Conservation (phyloP, 1,140 invertebrate genomes). For the Onthophagus taurus region DNA sequence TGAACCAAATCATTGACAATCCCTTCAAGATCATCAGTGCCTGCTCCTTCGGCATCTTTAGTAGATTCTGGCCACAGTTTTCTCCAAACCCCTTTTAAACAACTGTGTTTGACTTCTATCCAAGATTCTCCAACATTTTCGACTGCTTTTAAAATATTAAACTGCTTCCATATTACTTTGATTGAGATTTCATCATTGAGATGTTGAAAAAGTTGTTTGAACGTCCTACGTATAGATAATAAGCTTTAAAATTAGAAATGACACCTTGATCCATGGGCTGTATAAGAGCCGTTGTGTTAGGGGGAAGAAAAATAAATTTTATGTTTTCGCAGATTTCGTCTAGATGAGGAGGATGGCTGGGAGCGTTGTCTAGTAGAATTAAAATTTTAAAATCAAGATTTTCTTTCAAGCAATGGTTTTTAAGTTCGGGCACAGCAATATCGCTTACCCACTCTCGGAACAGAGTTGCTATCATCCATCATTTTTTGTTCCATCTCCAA, state of each 20-base stretch:
- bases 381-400: no score
- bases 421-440: slow-evolving; percentile 18
- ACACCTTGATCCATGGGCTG: slow-evolving; percentile 40
- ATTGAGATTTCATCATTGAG: no score
- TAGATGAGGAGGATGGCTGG: slow-evolving; percentile 22
- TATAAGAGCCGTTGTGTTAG: slow-evolving; percentile 36
- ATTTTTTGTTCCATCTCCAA: slow-evolving; percentile 32
- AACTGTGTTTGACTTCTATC: no score
- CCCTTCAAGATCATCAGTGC: no score
- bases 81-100: no score
- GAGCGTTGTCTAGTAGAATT: slow-evolving; percentile 36
- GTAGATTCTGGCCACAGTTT: no score
- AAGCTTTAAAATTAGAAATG: slow-evolving; percentile 25
- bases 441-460: slow-evolving; percentile 19
- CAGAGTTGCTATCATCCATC: slow-evolving; percentile 17
- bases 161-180: no score
- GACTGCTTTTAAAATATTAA: no score
- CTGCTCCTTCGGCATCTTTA: no score
- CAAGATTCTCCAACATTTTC: no score
- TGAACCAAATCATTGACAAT: no score
- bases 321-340: slow-evolving; percentile 16
- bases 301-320: slow-evolving; percentile 32
- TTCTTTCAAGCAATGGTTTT: slow-evolving; percentile 13
- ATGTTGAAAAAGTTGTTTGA: no score
- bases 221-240: slow-evolving; percentile 17